Base-by-base conservation (phyloP, 2,888 invertebrate genomes). In the Rhagium mordax region DNA sequence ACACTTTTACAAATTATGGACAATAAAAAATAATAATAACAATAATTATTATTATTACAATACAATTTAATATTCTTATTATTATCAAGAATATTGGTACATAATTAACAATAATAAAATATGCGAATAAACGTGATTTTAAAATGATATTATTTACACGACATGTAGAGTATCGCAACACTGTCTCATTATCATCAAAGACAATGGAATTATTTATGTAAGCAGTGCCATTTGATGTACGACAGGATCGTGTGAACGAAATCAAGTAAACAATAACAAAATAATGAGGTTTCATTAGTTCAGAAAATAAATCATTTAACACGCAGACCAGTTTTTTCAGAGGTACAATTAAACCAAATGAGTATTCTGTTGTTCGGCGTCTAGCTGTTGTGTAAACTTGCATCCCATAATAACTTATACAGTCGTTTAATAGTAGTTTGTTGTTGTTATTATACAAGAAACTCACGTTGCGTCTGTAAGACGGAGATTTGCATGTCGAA, bases 401-500 rank as follows among this genome's bases (percentile, higher is more conserved):
- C 53, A 65, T 27, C 53, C 33, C 27, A 3, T 20, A 65, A 53
- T 53, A 65, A 29, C 33, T 61, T 33, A 41, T 33, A 29, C 33
- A 53, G 65, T 20, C 65, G 65, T 55, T 65, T 51, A 51, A 65
- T 53, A 53, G 29, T 24, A 16, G 65, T 33, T 33, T 61, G 47
- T 61, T 53, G 33, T 33, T 65, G 65, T 65, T 65, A 65, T 51
- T 29, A 33, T 21, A 33, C 18, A 55, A 33, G 41, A 49, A 15
- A 60, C 18, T 18, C 33, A 13, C 33, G 65, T 41, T 53, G 60
- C 70, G 24, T 57, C 55, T 47, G 49, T 55, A 65, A 71, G 70
- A 51, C 29, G 57, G 51, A 72, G 74, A 78, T 78, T 78, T 78
- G 74, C 76, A 78, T 76, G 76, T 74, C 76, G 78, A 74, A 74